Evolutionary conservation across 2,113 vertebrate species (phyloP).

Genomic region (Saccopteryx bilineata): DNA sequence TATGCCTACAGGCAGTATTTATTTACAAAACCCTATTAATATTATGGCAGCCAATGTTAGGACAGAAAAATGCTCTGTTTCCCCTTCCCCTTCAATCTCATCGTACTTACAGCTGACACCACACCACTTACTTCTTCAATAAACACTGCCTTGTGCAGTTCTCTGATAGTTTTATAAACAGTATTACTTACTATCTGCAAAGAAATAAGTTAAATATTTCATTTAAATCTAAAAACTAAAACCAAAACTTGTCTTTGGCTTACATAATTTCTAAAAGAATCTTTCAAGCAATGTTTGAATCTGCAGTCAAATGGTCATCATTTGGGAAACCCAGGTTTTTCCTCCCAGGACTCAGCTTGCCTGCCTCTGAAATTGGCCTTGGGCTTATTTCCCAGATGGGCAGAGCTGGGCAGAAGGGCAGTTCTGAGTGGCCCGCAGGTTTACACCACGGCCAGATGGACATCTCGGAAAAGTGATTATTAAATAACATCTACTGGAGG

Average conservation of each 20-base stretch:
- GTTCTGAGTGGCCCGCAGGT: not conserved
- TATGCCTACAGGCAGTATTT: not conserved
- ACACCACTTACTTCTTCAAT: not conserved
- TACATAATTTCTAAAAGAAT: not conserved
- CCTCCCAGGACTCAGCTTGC: not conserved
- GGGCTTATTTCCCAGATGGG: not conserved
- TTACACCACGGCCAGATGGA: not conserved
- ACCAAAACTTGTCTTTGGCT: not conserved
- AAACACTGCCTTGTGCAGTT: not conserved
- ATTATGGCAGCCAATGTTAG: not conserved
- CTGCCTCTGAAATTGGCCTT: not conserved
- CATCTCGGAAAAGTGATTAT: not conserved
- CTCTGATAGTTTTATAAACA: not conserved
- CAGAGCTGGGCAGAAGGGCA: not conserved
- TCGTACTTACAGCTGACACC: not conserved
- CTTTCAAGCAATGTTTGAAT: not conserved
- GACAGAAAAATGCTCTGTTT: not conserved
- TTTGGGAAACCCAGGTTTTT: not conserved
- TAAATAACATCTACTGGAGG: not conserved
- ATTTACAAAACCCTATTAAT: not conserved
- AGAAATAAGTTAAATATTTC: constrained; percentile 13
- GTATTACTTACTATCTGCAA: not conserved
- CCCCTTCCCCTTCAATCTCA: not conserved
- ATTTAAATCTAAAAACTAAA: not conserved
- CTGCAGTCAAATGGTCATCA: not conserved